phyloP scores from a whole-genome alignment of 1,140 invertebrate genomes.

The Camponotus vicinus region DNA sequence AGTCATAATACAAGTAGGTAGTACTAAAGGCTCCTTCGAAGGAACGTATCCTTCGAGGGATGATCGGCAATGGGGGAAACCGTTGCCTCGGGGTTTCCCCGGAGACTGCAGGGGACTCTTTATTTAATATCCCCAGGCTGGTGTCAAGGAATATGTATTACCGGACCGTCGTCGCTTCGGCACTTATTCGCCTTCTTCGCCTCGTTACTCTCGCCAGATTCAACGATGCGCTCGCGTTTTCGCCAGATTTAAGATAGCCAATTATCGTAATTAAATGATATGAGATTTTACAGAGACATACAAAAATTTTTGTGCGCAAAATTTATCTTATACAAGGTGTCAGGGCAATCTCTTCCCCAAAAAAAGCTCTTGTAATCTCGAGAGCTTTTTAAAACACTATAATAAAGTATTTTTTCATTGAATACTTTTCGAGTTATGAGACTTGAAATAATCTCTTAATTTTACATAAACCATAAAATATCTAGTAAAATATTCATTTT shows the following conservation, averaged over 20 bases:
- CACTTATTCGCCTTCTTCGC: constrained; percentile 67
- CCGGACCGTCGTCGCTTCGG: constrained; percentile 62
- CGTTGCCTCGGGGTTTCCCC: constrained; percentile 70
- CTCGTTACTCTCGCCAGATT: constrained; percentile 37
- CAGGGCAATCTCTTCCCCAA: too few species aligned
- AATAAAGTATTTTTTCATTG: too few species aligned
- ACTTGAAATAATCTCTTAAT: too few species aligned
- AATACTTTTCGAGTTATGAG: too few species aligned
- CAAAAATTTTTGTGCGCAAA: background rate
- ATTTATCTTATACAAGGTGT: background rate
- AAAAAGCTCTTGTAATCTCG: too few species aligned
- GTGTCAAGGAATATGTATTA: constrained; percentile 80
- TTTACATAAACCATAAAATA: too few species aligned
- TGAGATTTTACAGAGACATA: background rate
- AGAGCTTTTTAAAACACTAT: too few species aligned
- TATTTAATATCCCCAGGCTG: constrained; percentile 82
- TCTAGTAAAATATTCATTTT: too few species aligned
- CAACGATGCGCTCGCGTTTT: constrained; percentile 15
- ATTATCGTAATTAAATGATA: constrained; percentile 6
- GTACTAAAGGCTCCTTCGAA: constrained; percentile 66
- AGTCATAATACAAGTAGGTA: constrained; percentile 74
- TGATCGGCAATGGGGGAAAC: constrained; percentile 76
- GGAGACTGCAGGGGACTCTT: constrained; percentile 77
- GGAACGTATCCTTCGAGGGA: constrained; percentile 71
- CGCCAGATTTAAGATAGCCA: constrained; percentile 16